Percentiles rank a stretch among this genome's conserved stretches.
Conservation (phyloP, 2,113 vertebrate genomes). For the Psittacus erithacus region DNA sequence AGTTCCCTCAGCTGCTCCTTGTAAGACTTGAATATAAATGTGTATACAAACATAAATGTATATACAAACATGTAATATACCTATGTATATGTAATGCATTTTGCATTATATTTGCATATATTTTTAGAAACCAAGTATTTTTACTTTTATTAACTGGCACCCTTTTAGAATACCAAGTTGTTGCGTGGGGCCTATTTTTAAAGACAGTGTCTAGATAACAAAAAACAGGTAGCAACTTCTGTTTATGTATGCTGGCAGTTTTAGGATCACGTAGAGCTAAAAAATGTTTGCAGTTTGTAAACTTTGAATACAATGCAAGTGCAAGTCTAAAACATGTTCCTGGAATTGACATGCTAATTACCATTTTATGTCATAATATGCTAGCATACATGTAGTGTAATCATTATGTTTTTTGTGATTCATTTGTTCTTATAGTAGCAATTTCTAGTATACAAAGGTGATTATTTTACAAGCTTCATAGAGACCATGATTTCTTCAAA, state of each 20-base stretch:
- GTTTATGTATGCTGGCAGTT: background rate
- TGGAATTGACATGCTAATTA: background rate
- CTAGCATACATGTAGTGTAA: background rate
- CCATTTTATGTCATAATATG: background rate
- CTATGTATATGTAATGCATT: background rate
- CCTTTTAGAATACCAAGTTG: constrained; percentile 13
- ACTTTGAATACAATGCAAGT: background rate
- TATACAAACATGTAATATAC: background rate
- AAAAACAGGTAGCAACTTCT: background rate
- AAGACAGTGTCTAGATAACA: background rate
- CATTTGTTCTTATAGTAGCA: background rate
- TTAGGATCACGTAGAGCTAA: background rate
- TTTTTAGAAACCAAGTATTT: background rate
- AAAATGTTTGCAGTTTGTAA: background rate
- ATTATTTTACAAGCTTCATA: background rate
- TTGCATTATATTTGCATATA: background rate
- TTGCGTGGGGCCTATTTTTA: background rate
- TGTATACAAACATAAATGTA: background rate
- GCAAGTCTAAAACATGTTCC: background rate
- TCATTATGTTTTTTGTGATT: background rate
- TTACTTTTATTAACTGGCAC: constrained; percentile 33
- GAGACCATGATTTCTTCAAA: background rate
- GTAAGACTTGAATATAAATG: background rate
- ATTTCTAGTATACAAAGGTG: background rate
- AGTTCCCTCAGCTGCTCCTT: background rate